Base-by-base conservation (phyloP, 2,113 vertebrate species). In the Dromaius novaehollandiae region DNA sequence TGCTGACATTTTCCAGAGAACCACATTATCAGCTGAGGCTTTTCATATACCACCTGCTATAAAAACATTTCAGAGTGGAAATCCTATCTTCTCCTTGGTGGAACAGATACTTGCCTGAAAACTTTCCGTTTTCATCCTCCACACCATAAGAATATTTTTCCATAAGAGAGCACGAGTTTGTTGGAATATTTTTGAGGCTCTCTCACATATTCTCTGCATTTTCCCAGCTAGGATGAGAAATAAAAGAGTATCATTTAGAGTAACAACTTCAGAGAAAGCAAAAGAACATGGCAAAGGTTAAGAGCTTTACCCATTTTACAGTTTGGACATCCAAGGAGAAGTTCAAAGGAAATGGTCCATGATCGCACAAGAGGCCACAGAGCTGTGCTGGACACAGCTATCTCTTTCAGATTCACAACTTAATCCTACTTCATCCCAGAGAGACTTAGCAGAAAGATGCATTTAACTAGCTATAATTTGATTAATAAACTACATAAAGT, bases 91-190 rank as follows among this genome's bases (percentile, higher is more conserved):
- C 60, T 69, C 66, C 69, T 34, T 11, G 81, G 78, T 60, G 75
- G 89, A 9, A 7, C 11, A 0, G 1, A 46, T 58, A 97, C 96
- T 96, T 86, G 98, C 99, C 98, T 99, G 99, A 8, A 99, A 96
- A 91, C 94, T 98, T 97, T 99, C 98, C 36, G 97, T 97, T 92
- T 98, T 99, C 95, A 97, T 98, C 94, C 99, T 99, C 99, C 99
- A 99, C 95, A 99, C 98, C 97, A 98, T 98, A 48, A 99, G 98
- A 51, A 99, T 63, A 16, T 99, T 99, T 96, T 99, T 99, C 98
- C 98, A 98, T 9, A 99, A 97, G 13, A 99, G 98, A 51, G 97
- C 98, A 61, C 50, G 89, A 0, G 98, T 99, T 94, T 99, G 99
- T 77, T 97, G 96, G 95, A 97, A 98, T 51, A 99, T 92, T 36